These are phyloP conservation scores for Lasius fuliginosus DNA, from an alignment of 2,888 invertebrate species.

Conservation along the genomic window DNA sequence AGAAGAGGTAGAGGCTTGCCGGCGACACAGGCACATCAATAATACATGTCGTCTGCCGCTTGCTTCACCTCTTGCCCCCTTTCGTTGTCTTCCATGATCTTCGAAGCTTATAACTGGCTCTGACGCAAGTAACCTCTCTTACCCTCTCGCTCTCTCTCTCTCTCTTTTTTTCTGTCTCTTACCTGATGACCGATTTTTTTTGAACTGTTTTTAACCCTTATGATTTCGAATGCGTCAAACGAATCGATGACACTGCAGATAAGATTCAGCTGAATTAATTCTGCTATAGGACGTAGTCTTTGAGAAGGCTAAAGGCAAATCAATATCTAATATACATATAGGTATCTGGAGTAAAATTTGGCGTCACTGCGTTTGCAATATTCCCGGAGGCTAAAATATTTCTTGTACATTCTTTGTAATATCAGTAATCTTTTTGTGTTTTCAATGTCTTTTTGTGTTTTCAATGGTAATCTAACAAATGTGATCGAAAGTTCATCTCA, in stretches of 20 bases:
- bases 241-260: conserved; percentile 27
- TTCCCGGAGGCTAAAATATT: neutral
- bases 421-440: neutral
- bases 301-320: neutral
- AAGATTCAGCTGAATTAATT: neutral
- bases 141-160: conserved; percentile 46
- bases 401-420: neutral
- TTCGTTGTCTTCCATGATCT: conserved; percentile 76
- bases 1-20: conserved; percentile 65
- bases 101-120: conserved; percentile 76
- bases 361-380: neutral
- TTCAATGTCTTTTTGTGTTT: neutral
- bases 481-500: conserved; percentile 79
- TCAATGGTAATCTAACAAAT: conserved; percentile 45
- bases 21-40: conserved; percentile 81
- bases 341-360: neutral
- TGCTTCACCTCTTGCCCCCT: conserved; percentile 61
- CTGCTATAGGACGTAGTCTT: neutral
- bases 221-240: conserved; percentile 11
- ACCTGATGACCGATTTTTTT: conserved; percentile 25
- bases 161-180: conserved; percentile 55
- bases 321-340: neutral
- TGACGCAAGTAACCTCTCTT: conserved; percentile 79
- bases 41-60: conserved; percentile 80
- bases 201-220: conserved; percentile 15